Percentiles rank a stretch among this genome's conserved stretches.
Evolutionary conservation across 2,888 invertebrate genomes (phyloP).

Genomic region (Polylopha cassiicola): DNA sequence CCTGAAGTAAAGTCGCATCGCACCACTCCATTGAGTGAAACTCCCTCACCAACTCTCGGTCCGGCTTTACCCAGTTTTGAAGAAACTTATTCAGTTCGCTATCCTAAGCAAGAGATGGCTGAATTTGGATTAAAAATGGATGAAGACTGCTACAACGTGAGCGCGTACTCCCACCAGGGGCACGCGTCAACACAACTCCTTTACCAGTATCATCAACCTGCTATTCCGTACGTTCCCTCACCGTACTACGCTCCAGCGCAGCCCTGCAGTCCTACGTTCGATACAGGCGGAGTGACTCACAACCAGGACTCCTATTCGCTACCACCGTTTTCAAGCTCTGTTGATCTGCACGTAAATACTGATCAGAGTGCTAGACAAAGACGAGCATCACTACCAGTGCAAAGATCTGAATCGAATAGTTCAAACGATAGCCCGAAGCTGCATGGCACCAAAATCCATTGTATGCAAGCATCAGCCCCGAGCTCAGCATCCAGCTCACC

Average conservation of each 20-base stretch:
- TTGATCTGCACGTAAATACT: constrained; percentile 82
- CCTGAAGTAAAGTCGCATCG: constrained; percentile 65
- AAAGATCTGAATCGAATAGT: constrained; percentile 87
- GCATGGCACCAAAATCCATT: constrained; percentile 66
- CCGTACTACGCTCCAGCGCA: constrained; percentile 79
- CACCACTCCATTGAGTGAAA: constrained; percentile 62
- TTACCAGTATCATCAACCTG: constrained; percentile 78
- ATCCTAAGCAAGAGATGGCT: constrained; percentile 80
- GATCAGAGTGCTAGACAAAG: constrained; percentile 81
- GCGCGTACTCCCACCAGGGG: constrained; percentile 77
- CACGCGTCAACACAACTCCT: constrained; percentile 74
- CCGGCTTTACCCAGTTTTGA: constrained; percentile 90
- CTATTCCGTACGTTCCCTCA: constrained; percentile 74
- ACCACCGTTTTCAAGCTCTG: constrained; percentile 82
- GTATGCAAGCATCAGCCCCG: constrained; percentile 80
- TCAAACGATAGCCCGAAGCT: constrained; percentile 86
- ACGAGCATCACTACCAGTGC: constrained; percentile 86
- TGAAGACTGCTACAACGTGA: constrained; percentile 87
- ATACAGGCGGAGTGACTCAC: constrained; percentile 66
- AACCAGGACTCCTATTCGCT: constrained; percentile 83
- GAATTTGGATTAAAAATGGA: constrained; percentile 89
- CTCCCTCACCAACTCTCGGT: constrained; percentile 67
- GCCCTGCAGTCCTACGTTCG: constrained; percentile 74
- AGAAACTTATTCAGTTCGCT: constrained; percentile 90
- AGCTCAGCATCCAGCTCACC: constrained; percentile 83